Evolutionary conservation across 1,140 invertebrate species (phyloP).

Genomic region (Palaemon carinicauda): DNA sequence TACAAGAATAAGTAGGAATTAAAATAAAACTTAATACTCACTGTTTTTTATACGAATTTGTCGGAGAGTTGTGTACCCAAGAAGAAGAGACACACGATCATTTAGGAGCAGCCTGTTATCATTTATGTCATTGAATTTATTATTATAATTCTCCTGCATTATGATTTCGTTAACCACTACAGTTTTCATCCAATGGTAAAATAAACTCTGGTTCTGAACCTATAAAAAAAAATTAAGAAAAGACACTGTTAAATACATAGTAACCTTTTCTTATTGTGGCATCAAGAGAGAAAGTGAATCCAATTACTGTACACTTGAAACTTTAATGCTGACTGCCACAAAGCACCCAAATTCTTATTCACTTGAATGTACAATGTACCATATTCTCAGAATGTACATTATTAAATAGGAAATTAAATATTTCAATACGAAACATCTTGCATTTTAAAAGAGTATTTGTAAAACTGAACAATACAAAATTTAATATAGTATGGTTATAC

Average conservation of each 20-base stretch:
- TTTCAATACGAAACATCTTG: too few species aligned
- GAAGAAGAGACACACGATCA: conserved; percentile 69
- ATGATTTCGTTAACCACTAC: conserved; percentile 9
- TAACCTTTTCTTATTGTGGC: too few species aligned
- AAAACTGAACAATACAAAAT: too few species aligned
- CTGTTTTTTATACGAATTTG: conserved; percentile 64
- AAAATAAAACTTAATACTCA: background rate
- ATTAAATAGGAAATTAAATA: too few species aligned
- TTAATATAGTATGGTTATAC: too few species aligned
- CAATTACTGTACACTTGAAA: too few species aligned
- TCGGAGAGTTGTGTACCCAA: conserved; percentile 69
- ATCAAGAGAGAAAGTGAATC: too few species aligned
- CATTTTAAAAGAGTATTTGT: too few species aligned
- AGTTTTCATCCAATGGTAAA: conserved; percentile 26
- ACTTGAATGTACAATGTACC: too few species aligned
- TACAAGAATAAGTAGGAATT: too few species aligned
- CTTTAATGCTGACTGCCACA: background rate
- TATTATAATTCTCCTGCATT: conserved; percentile 1
- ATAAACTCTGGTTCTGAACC: conserved; percentile 6
- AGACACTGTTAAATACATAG: background rate
- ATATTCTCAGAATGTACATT: too few species aligned
- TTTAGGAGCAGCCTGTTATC: conserved; percentile 60
- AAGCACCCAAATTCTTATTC: background rate
- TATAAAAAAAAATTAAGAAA: background rate
- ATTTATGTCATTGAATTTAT: background rate